phyloP scores from a whole-genome alignment of 2,888 invertebrate genomes.

The Ochlodes sylvanus region DNA sequence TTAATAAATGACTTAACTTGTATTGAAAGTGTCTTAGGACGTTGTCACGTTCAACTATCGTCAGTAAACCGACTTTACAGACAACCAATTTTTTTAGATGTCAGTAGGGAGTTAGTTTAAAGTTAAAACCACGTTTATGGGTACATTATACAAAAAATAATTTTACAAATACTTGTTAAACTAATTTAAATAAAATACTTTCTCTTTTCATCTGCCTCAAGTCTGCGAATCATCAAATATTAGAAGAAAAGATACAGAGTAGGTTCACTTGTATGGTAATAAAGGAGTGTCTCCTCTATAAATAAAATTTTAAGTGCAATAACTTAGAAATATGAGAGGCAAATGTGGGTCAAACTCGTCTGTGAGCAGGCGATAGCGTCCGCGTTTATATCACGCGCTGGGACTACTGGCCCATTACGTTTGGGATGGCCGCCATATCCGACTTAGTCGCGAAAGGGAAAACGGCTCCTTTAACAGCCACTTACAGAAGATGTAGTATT shows the following conservation, averaged over 20 bases:
- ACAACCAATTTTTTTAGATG: too few species aligned
- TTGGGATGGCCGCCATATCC: constrained; percentile 7
- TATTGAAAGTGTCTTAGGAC: too few species aligned
- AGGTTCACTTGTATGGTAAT: constrained; percentile 6
- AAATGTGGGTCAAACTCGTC: constrained; percentile 19
- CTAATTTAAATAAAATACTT: neutral
- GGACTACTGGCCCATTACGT: constrained; percentile 16
- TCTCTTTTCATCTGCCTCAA: neutral
- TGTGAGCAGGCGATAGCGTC: constrained; percentile 12
- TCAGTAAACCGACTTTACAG: too few species aligned
- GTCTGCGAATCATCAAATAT: neutral
- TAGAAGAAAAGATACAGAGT: neutral
- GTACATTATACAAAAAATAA: too few species aligned
- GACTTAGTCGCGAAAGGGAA: constrained; percentile 20
- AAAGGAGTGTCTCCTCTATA: constrained; percentile 5
- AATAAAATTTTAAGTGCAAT: constrained; percentile 17
- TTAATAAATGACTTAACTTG: too few species aligned
- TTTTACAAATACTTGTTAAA: too few species aligned
- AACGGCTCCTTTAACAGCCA: constrained; percentile 14
- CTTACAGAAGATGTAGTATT: constrained; percentile 18
- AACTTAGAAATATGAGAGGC: constrained; percentile 11
- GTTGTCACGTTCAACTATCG: too few species aligned
- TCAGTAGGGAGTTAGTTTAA: too few species aligned
- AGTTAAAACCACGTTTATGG: too few species aligned
- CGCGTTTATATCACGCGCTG: constrained; percentile 13